phyloP scores from a whole-genome alignment of 2,797 vertebrate species.

The Catamblyrhynchus diadema region DNA sequence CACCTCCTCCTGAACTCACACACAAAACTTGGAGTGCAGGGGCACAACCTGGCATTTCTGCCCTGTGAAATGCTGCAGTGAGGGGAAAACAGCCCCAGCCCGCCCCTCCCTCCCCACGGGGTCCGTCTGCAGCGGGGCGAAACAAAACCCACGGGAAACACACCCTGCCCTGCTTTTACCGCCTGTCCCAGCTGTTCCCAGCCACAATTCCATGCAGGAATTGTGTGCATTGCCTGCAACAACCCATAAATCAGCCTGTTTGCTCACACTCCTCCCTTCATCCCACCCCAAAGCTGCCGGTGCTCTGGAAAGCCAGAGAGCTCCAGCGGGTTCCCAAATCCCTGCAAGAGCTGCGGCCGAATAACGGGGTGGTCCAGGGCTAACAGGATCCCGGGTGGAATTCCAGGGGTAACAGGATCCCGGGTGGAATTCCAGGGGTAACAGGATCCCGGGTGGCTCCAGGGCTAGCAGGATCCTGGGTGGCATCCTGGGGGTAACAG shows the following conservation, averaged over 20 bases:
- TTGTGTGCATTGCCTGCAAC: fast-evolving
- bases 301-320: fast-evolving
- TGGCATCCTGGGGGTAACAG: background rate
- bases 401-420: background rate
- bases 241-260: fast-evolving
- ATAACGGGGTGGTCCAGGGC: fast-evolving
- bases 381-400: fast-evolving
- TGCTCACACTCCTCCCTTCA: background rate
- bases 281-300: background rate
- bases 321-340: background rate
- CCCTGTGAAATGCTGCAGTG: fast-evolving
- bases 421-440: background rate
- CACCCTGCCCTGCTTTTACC: background rate
- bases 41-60: background rate
- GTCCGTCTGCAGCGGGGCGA: background rate
- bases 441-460: background rate
- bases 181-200: background rate
- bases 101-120: background rate
- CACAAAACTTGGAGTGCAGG: fast-evolving
- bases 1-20: background rate
- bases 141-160: background rate
- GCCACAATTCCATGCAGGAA: background rate
- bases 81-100: background rate
- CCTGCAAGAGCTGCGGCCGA: fast-evolving
- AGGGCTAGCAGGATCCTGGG: background rate